Evolutionary conservation across 1,140 invertebrate genomes (phyloP).

Genomic region (Archivesica marissinica): DNA sequence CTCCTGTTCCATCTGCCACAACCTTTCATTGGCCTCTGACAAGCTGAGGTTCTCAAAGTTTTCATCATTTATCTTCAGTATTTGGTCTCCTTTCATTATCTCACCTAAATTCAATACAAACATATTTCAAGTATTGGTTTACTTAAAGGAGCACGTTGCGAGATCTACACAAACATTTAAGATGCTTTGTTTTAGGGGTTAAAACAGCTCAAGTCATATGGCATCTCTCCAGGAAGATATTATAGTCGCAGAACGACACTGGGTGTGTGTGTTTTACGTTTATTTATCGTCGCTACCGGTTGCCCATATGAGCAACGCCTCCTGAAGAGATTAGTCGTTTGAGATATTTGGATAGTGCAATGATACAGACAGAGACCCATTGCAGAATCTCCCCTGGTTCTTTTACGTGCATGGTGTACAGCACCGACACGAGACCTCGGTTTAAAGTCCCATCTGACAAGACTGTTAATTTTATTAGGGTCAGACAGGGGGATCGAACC

Average conservation of each 20-base stretch:
- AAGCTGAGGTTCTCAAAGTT: slow-evolving; percentile 25
- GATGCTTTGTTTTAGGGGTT: neutral
- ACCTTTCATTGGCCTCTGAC: slow-evolving; percentile 21
- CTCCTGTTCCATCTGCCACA: slow-evolving; percentile 42
- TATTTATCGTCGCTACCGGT: too few relatives aligned
- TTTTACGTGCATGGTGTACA: too few relatives aligned
- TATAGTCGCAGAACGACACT: neutral
- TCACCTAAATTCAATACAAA: slow-evolving; percentile 38
- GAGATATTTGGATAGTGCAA: too few relatives aligned
- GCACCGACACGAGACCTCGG: too few relatives aligned
- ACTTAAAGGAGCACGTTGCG: neutral
- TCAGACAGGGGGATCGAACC: too few relatives aligned
- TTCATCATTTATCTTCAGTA: slow-evolving; percentile 39
- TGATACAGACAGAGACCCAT: too few relatives aligned
- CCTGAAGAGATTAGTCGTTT: too few relatives aligned
- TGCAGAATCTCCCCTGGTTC: too few relatives aligned
- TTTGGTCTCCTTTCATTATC: slow-evolving; percentile 39
- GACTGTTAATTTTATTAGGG: too few relatives aligned
- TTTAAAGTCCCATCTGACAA: too few relatives aligned
- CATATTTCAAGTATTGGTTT: neutral
- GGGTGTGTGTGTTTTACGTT: too few relatives aligned
- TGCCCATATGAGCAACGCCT: too few relatives aligned
- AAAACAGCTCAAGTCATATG: neutral
- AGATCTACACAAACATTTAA: neutral
- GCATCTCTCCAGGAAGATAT: neutral